Conservation (phyloP, 2,113 vertebrate species). For the Pedetes capensis region DNA sequence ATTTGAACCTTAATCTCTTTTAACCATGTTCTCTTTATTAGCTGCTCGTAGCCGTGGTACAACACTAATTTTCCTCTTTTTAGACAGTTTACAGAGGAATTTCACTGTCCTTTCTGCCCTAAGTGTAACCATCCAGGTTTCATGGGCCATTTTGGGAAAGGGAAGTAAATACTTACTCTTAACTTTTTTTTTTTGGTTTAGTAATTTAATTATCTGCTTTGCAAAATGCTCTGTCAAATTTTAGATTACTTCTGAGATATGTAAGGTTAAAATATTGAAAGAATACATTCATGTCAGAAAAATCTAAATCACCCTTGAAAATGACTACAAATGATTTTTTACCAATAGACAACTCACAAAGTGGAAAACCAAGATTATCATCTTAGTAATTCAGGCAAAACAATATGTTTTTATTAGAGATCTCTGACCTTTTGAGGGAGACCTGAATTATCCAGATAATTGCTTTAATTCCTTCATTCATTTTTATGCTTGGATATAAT, state of each 20-base stretch:
- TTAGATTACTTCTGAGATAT: conserved; percentile 45
- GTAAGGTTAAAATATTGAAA: background rate
- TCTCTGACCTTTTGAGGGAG: conserved; percentile 13
- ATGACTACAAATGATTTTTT: conserved; percentile 9
- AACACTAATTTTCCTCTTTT: conserved; percentile 83
- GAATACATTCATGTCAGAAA: background rate
- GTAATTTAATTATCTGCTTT: conserved; percentile 52
- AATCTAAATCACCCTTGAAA: conserved; percentile 2
- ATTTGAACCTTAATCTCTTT: conserved; percentile 87
- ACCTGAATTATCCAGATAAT: conserved; percentile 52
- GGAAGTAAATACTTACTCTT: conserved; percentile 74
- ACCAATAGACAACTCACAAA: background rate
- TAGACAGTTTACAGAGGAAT: conserved; percentile 74
- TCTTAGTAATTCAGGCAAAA: conserved; percentile 53
- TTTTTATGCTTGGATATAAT: conserved; percentile 52
- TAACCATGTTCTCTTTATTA: conserved; percentile 85
- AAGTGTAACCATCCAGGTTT: conserved; percentile 71
- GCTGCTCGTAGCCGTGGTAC: conserved; percentile 77
- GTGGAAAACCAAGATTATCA: conserved; percentile 31
- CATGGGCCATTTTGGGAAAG: conserved; percentile 70
- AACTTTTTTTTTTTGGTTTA: conserved; percentile 66
- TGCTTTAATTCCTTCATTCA: conserved; percentile 39
- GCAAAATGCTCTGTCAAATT: conserved; percentile 40
- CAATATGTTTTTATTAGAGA: conserved; percentile 56
- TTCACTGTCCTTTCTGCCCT: background rate